phyloP scores from a whole-genome alignment of 2,113 vertebrate species.

The Diadophis punctatus region DNA sequence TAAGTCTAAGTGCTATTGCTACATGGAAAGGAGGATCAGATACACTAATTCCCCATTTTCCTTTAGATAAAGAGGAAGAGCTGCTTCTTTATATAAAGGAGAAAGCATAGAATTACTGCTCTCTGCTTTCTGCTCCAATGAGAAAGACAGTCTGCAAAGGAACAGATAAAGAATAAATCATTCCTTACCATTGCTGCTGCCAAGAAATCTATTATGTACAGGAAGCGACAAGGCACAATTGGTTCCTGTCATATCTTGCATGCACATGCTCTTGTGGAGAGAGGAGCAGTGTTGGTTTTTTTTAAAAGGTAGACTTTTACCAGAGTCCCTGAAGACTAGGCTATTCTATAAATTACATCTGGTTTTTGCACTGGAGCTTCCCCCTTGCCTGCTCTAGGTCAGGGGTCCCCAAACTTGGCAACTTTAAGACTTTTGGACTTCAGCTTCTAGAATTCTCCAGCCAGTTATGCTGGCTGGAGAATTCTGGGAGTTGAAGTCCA shows the following conservation, averaged over 20 bases:
- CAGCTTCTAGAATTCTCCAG: too few relatives aligned
- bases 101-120: not conserved
- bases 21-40: not conserved
- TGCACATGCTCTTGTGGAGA: not conserved
- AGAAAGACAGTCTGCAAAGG: not conserved
- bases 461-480: too few relatives aligned
- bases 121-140: not conserved
- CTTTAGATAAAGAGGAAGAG: not conserved
- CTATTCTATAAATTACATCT: not conserved
- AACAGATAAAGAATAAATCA: not conserved
- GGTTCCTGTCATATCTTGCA: not conserved
- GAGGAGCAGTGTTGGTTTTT: not conserved
- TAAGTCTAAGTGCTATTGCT: too few relatives aligned
- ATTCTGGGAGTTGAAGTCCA: too few relatives aligned
- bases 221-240: not conserved
- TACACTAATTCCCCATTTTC: not conserved
- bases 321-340: not conserved
- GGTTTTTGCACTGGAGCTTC: not conserved
- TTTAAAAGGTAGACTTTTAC: not conserved
- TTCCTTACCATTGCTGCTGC: not conserved
- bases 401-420: too few relatives aligned
- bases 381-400: not conserved
- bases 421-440: too few relatives aligned
- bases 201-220: not conserved
- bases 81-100: not conserved